phyloP scores from a whole-genome alignment of 1,140 invertebrate species.

The Glomeris maerens region DNA sequence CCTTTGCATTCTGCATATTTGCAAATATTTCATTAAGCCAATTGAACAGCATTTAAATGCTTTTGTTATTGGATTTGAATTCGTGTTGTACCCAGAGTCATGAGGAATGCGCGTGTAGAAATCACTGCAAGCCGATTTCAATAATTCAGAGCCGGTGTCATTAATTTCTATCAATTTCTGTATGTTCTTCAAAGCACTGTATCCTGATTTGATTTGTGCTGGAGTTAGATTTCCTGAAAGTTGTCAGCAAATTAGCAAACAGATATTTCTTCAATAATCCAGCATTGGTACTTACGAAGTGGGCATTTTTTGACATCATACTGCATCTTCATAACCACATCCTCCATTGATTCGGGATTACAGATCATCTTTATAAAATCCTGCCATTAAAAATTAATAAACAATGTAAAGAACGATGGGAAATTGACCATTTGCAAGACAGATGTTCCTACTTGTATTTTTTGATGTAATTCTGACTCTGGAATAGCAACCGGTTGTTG shows the following conservation, averaged over 20 bases:
- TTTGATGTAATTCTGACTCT: conserved; percentile 24
- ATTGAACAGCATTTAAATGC: background rate
- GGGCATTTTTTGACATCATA: conserved; percentile 28
- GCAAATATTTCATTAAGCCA: background rate
- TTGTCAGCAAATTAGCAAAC: background rate
- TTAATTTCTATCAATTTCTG: conserved; percentile 26
- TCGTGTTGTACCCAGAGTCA: conserved; percentile 37
- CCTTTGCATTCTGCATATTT: conserved; percentile 18
- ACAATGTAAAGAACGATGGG: too few relatives aligned
- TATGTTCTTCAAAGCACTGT: conserved; percentile 36
- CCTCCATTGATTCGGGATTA: conserved; percentile 40
- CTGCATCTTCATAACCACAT: conserved; percentile 36
- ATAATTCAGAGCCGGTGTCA: conserved; percentile 11
- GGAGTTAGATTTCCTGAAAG: conserved; percentile 37
- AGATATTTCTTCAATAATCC: background rate
- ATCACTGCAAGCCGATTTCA: conserved; percentile 35
- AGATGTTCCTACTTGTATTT: too few relatives aligned
- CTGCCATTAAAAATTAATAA: conserved; percentile 25
- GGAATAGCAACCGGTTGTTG: conserved; percentile 3
- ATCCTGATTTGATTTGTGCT: conserved; percentile 40
- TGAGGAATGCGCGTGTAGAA: conserved; percentile 47
- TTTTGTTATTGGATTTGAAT: too few relatives aligned
- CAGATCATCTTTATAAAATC: conserved; percentile 40
- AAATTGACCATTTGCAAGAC: background rate
- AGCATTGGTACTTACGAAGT: conserved; percentile 18